Conservation (phyloP, 1,140 invertebrate species). For the Chironomus striatipennis region DNA sequence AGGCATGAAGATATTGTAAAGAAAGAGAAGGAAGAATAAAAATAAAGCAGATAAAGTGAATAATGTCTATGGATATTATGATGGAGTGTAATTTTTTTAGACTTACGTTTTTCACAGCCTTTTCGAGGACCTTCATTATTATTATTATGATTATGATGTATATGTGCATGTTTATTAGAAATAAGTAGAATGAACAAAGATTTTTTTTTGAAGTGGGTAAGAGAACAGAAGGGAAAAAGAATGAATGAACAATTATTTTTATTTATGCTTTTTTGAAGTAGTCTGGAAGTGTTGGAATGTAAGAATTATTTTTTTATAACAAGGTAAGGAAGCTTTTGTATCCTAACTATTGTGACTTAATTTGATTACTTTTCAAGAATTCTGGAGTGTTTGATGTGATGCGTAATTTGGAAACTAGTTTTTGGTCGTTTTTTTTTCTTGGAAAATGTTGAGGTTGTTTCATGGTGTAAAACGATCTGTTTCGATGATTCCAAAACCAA, state of each 20-base stretch:
- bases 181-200: background rate
- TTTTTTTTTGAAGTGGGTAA: no score
- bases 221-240: background rate
- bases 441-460: no score
- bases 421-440: no score
- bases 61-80: background rate
- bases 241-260: background rate
- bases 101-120: slow-evolving; percentile 74
- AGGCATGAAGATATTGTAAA: slow-evolving; percentile 22
- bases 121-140: slow-evolving; percentile 34
- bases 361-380: background rate
- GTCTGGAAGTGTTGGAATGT: no score
- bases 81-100: slow-evolving; percentile 4
- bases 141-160: no score
- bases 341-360: no score
- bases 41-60: background rate
- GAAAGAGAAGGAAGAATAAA: background rate
- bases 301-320: background rate
- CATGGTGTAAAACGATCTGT: no score
- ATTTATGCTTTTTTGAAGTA: no score
- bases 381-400: no score
- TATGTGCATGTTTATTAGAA: background rate
- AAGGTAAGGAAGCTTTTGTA: background rate
- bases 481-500: no score
- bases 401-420: no score